phyloP scores from a whole-genome alignment of 2,888 invertebrate species.

The Ferrisia virgata region DNA sequence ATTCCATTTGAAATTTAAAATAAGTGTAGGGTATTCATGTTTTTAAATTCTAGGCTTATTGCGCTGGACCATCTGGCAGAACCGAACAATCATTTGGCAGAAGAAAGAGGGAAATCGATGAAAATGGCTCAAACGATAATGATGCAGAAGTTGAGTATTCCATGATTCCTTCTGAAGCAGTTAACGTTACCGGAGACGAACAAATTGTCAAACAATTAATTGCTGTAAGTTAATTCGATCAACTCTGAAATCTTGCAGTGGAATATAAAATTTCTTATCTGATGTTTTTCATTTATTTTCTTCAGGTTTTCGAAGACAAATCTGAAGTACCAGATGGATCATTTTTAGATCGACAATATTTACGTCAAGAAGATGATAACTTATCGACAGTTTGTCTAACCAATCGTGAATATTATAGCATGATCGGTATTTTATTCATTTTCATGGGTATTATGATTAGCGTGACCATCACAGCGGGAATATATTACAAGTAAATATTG shows the following conservation, averaged over 20 bases:
- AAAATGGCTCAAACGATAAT: conserved; percentile 52
- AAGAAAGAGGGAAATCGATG: conserved; percentile 60
- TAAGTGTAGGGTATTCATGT: background rate
- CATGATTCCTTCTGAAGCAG: conserved; percentile 50
- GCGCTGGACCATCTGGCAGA: conserved; percentile 69
- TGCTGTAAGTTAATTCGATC: conserved; percentile 61
- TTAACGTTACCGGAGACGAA: conserved; percentile 54
- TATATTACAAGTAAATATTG: conserved; percentile 67
- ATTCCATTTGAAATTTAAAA: background rate
- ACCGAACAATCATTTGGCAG: conserved; percentile 79
- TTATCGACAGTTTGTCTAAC: conserved; percentile 80
- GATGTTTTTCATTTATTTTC: conserved; percentile 44
- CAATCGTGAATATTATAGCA: conserved; percentile 77
- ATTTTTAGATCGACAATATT: no score
- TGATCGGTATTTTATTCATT: conserved; percentile 74
- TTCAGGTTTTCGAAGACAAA: conserved; percentile 74
- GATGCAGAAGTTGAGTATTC: conserved; percentile 45
- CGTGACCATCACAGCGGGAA: conserved; percentile 68
- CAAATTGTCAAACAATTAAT: conserved; percentile 88
- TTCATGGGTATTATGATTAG: conserved; percentile 71
- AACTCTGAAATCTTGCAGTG: background rate
- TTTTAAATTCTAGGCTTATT: conserved; percentile 64
- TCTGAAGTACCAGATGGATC: conserved; percentile 56
- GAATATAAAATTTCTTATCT: background rate
- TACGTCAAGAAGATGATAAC: no score